phyloP scores from a whole-genome alignment of 2,113 vertebrate species.

The Riparia riparia region DNA sequence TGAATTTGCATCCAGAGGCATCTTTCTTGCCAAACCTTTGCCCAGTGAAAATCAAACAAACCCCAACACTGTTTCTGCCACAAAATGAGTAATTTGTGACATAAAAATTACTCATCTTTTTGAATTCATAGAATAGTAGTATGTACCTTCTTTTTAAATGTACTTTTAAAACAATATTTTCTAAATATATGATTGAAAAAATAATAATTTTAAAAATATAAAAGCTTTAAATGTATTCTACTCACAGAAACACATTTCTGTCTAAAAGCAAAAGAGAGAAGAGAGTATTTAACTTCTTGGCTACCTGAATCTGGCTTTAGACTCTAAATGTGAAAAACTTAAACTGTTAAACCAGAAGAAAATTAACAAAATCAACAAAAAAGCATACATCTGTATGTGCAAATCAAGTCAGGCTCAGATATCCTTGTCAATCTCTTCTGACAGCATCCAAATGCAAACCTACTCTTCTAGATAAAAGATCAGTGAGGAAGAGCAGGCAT shows the following conservation, averaged over 20 bases:
- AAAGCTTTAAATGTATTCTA: background rate
- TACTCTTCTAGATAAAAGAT: background rate
- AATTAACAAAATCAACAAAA: background rate
- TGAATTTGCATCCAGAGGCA: background rate
- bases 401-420: background rate
- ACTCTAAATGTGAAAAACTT: background rate
- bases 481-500: background rate
- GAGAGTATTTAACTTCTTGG: background rate
- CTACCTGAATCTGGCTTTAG: background rate
- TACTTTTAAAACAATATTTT: background rate
- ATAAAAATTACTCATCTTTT: background rate
- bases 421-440: background rate
- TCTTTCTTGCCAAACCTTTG: background rate
- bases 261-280: background rate
- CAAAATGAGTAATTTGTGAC: background rate
- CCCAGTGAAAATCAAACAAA: slow-evolving; percentile 10
- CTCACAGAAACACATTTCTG: background rate
- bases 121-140: background rate
- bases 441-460: background rate
- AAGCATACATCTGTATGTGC: background rate
- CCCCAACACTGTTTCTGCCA: background rate
- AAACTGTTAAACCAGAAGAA: background rate
- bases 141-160: background rate
- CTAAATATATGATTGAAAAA: background rate
- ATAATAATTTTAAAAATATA: background rate